These are phyloP conservation scores for Hucho hucho DNA, from an alignment of 2,113 vertebrate genomes.

Conservation along the genomic window DNA sequence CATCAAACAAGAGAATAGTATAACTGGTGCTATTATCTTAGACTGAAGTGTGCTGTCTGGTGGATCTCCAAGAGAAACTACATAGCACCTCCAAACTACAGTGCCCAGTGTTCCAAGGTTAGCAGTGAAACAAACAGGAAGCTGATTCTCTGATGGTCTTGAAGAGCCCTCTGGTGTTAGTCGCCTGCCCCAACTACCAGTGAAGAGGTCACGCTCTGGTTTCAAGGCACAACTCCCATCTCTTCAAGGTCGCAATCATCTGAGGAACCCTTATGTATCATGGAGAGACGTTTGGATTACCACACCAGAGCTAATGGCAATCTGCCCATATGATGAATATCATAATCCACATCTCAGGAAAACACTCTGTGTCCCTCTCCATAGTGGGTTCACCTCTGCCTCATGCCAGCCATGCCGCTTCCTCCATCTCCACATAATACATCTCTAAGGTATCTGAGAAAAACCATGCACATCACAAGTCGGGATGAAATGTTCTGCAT, in stretches of 20 bases:
- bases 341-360: conserved; percentile 37
- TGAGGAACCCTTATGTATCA: conserved; percentile 57
- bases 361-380: conserved; percentile 1
- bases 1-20: not conserved
- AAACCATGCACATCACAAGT: not conserved
- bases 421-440: too few species aligned
- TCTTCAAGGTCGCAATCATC: conserved; percentile 57
- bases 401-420: conserved; percentile 4
- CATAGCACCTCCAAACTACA: not conserved
- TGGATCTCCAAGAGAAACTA: not conserved
- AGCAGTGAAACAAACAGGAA: conserved; percentile 28
- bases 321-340: conserved; percentile 52
- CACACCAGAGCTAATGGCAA: conserved; percentile 48
- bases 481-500: too few species aligned
- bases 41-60: not conserved
- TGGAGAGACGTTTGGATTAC: conserved; percentile 60
- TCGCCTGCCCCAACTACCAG: not conserved
- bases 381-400: conserved; percentile 15
- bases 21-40: not conserved
- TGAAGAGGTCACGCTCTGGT: conserved; percentile 31
- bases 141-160: conserved; percentile 51
- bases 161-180: conserved; percentile 37
- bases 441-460: too few species aligned
- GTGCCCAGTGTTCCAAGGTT: not conserved
- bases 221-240: conserved; percentile 42